Conservation (phyloP, 2,888 invertebrate species). For the Trichogramma evanescens region DNA sequence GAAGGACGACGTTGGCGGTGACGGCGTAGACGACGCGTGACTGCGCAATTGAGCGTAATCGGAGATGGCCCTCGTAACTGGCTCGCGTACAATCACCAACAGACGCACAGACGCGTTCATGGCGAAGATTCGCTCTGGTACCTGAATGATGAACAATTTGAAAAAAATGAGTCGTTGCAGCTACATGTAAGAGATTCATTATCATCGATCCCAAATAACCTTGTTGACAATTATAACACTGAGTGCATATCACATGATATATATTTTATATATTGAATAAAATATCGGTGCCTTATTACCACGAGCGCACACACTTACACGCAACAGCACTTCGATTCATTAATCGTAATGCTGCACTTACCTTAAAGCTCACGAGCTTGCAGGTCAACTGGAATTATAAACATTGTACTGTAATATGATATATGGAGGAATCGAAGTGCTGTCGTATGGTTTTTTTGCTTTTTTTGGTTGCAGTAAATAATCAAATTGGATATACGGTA, state of each 20-base stretch:
- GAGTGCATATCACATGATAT: neutral
- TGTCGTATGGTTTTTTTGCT: too few species aligned
- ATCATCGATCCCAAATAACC: neutral
- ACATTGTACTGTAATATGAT: too few species aligned
- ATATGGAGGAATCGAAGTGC: too few species aligned
- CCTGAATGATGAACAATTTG: slow-evolving; percentile 49
- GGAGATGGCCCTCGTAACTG: slow-evolving; percentile 90
- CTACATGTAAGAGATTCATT: neutral
- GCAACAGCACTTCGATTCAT: too few species aligned
- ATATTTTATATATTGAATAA: neutral
- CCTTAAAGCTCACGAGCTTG: too few species aligned
- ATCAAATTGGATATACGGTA: too few species aligned
- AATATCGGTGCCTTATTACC: neutral
- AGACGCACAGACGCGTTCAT: slow-evolving; percentile 91
- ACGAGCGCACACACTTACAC: too few species aligned
- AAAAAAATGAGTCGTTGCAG: neutral
- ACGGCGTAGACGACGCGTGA: slow-evolving; percentile 66
- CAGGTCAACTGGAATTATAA: too few species aligned
- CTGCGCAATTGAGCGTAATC: slow-evolving; percentile 91
- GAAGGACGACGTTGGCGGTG: slow-evolving; percentile 44
- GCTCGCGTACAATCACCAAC: slow-evolving; percentile 89
- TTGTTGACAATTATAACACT: neutral
- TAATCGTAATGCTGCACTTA: too few species aligned
- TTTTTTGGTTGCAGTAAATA: too few species aligned
- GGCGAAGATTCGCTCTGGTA: slow-evolving; percentile 84